phyloP scores from a whole-genome alignment of 92 coral and sea anemone species.

The Siderastrea siderea region DNA sequence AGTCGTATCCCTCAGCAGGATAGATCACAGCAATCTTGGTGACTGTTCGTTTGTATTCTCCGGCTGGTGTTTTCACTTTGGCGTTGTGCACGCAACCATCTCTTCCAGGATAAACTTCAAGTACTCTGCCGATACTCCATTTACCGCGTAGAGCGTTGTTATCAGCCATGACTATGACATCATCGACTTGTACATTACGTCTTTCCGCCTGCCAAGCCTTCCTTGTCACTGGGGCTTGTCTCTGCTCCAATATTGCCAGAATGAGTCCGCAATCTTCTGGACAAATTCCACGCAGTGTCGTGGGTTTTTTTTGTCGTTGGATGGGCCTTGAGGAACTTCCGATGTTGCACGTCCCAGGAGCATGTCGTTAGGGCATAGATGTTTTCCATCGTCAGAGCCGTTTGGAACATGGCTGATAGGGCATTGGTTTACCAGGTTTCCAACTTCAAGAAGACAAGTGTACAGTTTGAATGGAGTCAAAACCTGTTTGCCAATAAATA shows the following conservation, averaged over 20 bases:
- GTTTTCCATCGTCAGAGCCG: conserved; percentile 48
- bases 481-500: conserved; percentile 27
- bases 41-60: conserved; percentile 56
- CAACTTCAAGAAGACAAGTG: conserved; percentile 54
- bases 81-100: conserved; percentile 59
- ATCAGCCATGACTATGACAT: conserved; percentile 43
- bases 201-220: conserved; percentile 44
- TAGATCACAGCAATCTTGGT: conserved; percentile 66
- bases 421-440: conserved; percentile 55
- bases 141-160: conserved; percentile 52
- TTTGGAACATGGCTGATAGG: conserved; percentile 59
- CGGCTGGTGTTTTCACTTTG: conserved; percentile 53
- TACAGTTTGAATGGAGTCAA: conserved; percentile 54
- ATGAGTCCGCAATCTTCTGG: conserved; percentile 65
- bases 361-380: conserved; percentile 57
- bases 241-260: conserved; percentile 64
- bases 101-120: conserved; percentile 48
- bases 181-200: conserved; percentile 45
- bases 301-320: conserved; percentile 37
- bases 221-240: conserved; percentile 50
- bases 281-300: conserved; percentile 65
- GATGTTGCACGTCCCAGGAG: conserved; percentile 55
- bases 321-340: conserved; percentile 59
- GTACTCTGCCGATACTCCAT: conserved; percentile 53
- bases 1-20: conserved; percentile 53